phyloP scores from a whole-genome alignment of 2,888 invertebrate genomes.

The Dendrolimus pini region DNA sequence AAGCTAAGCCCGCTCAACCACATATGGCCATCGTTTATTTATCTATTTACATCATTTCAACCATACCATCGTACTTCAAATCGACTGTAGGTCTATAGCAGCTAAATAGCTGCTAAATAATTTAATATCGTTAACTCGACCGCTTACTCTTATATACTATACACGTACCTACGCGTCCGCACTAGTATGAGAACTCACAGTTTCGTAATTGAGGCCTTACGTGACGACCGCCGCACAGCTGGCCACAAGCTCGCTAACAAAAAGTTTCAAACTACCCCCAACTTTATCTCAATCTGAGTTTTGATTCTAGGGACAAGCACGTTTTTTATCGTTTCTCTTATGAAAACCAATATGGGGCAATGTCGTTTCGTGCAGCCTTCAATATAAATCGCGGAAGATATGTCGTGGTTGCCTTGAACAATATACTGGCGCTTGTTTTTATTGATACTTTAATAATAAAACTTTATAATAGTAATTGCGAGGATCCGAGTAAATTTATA shows the following conservation, averaged over 20 bases:
- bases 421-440: background rate
- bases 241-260: constrained; percentile 53
- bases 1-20: too few relatives aligned
- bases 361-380: constrained; percentile 31
- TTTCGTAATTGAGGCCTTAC: constrained; percentile 75
- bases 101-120: too few relatives aligned
- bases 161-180: background rate
- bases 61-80: too few relatives aligned
- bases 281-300: constrained; percentile 70
- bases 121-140: background rate
- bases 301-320: constrained; percentile 45
- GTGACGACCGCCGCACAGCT: constrained; percentile 65
- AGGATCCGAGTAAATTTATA: too few relatives aligned
- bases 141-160: background rate
- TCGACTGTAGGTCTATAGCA: too few relatives aligned
- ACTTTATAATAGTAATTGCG: background rate
- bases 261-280: constrained; percentile 55
- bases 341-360: constrained; percentile 47
- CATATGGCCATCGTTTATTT: too few relatives aligned
- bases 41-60: too few relatives aligned
- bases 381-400: constrained; percentile 17
- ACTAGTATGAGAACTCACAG: constrained; percentile 8
- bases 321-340: constrained; percentile 41
- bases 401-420: background rate
- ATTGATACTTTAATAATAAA: background rate